These are phyloP conservation scores for Dryomyza anilis DNA, from an alignment of 2,888 invertebrate species.

Conservation along the genomic window DNA sequence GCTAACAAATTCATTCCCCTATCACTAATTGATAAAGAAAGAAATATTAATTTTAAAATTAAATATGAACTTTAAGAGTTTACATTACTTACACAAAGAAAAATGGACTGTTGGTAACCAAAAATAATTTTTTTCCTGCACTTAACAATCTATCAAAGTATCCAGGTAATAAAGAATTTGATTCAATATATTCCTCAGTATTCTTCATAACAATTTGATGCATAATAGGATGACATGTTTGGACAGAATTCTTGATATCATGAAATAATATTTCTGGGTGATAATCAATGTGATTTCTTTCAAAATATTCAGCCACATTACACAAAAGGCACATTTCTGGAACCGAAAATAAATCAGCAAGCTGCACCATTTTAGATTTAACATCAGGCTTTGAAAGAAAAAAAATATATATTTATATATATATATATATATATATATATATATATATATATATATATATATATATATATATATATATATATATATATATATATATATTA, in stretches of 20 bases:
- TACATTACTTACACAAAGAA: constrained; percentile 82
- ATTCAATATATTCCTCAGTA: constrained; percentile 79
- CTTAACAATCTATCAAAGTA: constrained; percentile 78
- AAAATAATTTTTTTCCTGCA: constrained; percentile 84
- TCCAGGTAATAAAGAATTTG: constrained; percentile 72
- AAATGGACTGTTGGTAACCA: constrained; percentile 96
- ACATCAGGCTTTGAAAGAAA: constrained; percentile 44
- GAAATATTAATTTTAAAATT: too few species aligned
- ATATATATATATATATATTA: too few species aligned
- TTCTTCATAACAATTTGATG: constrained; percentile 85
- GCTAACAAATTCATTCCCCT: constrained; percentile 89
- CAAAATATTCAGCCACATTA: constrained; percentile 93
- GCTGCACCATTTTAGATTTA: constrained; percentile 82
- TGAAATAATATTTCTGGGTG: constrained; percentile 95
- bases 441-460: too few species aligned
- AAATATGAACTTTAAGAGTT: not conserved
- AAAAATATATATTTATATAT: too few species aligned
- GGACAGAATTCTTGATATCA: constrained; percentile 90
- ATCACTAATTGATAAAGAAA: constrained; percentile 73
- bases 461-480: too few species aligned
- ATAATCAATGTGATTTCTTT: constrained; percentile 86
- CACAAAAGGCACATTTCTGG: constrained; percentile 94
- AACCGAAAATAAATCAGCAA: constrained; percentile 95
- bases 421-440: too few species aligned
- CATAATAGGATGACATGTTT: constrained; percentile 86